Base-by-base conservation (phyloP, 2,113 vertebrate species). In the Progne subis region DNA sequence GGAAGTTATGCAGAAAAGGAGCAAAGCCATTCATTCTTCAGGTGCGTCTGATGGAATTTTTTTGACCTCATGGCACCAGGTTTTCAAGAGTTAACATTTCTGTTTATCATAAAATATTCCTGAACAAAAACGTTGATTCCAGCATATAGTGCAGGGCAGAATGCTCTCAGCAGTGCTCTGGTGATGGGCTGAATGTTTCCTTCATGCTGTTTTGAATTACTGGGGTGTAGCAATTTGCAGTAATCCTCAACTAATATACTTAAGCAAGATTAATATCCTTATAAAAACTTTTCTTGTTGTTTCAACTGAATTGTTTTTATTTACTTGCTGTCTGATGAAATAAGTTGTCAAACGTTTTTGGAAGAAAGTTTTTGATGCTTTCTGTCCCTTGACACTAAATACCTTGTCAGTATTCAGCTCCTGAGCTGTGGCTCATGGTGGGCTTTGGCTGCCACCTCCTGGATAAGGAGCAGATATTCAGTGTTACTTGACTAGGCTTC, bases 1-100 rank as follows among this genome's bases (percentile, higher is more conserved):
- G 99, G 99, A 99, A 97, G 99, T 99, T 97, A 99, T 99, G 99
- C 98, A 99, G 98, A 99, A 99, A 98, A 99, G 99, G 98, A 99
- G 98, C 98, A 99, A 99, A 99, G 99, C 99, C 99, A 99, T 99
- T 98, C 99, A 99, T 98, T 99, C 99, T 97, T 99, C 99, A 98
- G 99, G 99, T 99, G 95, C 4, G 53, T 34, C 67, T 76, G 11
- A 24, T 23, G 25, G 24, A 74, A 19, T 49, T 64, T 60, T 92
- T 86, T 70, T 82, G 43, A 68, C 44, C n/a, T 87, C 31, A 41
- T 0, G 0, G 11, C 31, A 12, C 75, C 60, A 37, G 17, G 11
- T 85, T 87, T 86, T 83, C 52, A 75, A 47, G 34, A 43, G 11
- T 84, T 88, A 75, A 29, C 8, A 8, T 8, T 57, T 60, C 7